Evolutionary conservation across 2,888 invertebrate genomes (phyloP), one percentile per base, ranked within the genome.

Genomic region (Matsumyia berberina): DNA sequence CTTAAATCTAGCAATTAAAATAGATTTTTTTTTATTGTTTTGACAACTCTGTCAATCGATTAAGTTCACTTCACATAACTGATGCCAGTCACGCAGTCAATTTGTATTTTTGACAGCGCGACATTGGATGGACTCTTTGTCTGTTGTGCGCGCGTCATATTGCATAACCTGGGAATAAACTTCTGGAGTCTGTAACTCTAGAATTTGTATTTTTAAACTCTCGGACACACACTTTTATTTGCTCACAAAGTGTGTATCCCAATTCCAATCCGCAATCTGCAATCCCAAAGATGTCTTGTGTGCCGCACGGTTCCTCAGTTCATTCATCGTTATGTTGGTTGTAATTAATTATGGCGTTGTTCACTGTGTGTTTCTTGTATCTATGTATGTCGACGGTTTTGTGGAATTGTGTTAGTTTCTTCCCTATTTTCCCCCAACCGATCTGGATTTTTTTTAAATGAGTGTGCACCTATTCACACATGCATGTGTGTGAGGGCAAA

Each of bases 251-350:
- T 15, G 42, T 42, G 53, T 31, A 31, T n/a, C n/a, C n/a, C n/a
- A n/a, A n/a, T n/a, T n/a, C n/a, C n/a, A n/a, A n/a, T n/a, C n/a
- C n/a, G n/a, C n/a, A n/a, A n/a, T n/a, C n/a, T n/a, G n/a, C n/a
- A n/a, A n/a, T n/a, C n/a, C n/a, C n/a, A n/a, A n/a, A n/a, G n/a
- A n/a, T n/a, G n/a, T n/a, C n/a, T n/a, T n/a, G n/a, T n/a, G n/a
- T n/a, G n/a, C n/a, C n/a, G n/a, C 33, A 33, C 7, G 53, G 12
- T 8, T 5, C 35, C 8, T 17, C 35, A 17, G 55, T 55, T 55
- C 55, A 55, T 55, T 35, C 55, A 57, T 57, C 19, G 55, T 55
- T 55, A 17, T 19, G 55, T 37, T 37, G n/a, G 17, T 37, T 57
- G 55, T 35, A n/a, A 35, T 37, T 57, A n/a, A 37, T 57, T 33